These are phyloP conservation scores for Cyanoliseus patagonus DNA, from an alignment of 2,113 vertebrate genomes.

Conservation along the genomic window DNA sequence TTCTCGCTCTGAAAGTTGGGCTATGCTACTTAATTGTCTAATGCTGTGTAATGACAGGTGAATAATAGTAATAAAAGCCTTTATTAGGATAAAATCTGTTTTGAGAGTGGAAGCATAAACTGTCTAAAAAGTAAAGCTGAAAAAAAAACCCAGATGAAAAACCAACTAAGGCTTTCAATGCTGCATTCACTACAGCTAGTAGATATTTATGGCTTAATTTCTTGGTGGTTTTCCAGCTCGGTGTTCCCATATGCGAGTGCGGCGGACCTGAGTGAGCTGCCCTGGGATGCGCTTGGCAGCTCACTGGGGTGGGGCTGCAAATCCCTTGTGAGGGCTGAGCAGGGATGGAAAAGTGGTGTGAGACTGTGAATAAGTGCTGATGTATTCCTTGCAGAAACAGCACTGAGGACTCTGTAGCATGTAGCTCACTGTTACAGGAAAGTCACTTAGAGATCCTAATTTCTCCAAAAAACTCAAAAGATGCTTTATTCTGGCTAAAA, in stretches of 20 bases:
- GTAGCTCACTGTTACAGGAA: neutral
- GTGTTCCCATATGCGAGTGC: rapidly evolving
- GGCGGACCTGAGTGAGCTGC: neutral
- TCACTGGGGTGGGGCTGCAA: neutral
- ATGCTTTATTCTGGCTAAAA: neutral
- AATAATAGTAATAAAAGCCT: constrained; percentile 74
- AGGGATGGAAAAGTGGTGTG: neutral
- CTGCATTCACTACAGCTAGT: neutral
- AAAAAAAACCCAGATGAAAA: neutral
- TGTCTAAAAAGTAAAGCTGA: constrained; percentile 52
- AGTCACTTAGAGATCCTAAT: neutral
- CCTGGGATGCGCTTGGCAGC: neutral
- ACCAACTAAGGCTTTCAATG: neutral
- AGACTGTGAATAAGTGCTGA: neutral
- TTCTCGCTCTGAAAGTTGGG: constrained; percentile 39
- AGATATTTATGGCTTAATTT: neutral
- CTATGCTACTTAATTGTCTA: constrained; percentile 68
- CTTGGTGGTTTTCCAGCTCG: neutral
- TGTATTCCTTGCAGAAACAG: neutral
- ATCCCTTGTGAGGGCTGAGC: neutral
- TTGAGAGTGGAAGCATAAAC: constrained; percentile 64
- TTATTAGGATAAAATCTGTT: constrained; percentile 73
- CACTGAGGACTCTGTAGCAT: neutral
- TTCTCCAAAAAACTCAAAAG: neutral
- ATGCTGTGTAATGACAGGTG: constrained; percentile 74